Evolutionary conservation across 1,140 invertebrate species (phyloP), one percentile per base, ranked within the genome.

Genomic region (Diachasmimorpha longicaudata): DNA sequence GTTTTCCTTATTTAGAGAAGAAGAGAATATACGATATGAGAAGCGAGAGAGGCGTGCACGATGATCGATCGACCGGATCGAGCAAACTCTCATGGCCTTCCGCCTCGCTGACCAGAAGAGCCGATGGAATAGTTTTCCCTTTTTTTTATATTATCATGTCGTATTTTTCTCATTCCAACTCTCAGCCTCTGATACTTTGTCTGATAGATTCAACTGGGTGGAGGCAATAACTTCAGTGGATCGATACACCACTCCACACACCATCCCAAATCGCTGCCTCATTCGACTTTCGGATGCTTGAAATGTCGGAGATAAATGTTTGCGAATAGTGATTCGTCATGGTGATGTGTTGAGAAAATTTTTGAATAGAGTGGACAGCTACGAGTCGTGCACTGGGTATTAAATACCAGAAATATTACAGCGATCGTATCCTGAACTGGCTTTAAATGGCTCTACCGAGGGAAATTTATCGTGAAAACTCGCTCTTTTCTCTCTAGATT

Each of bases 11-110:
- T 72, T 72, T 72, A 72, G 70, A 48, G 42, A 46, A 44, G 42
- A 55, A 25, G 21, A 31, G 44, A 71, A 48, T 48, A 71, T 58
- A 21, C 52, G 52, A 63, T 46, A 72, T 72, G 70, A 72, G 52
- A n/a, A 72, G 46, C 19, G 16, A 25, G 21, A 25, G 21, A 11
- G 16, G 31, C 13, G 39, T 11, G 9, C 42, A 44, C 42, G 70
- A 72, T 72, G 70, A 72, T 72, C 70, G 70, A 72, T 72, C 70
- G 70, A 72, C 46, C 70, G 70, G 46, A 72, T 70, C 69, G 69
- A 48, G 21, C 14, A 48, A 25, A 69, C 23, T 48, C 48, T 55
- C 16, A 55, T 23, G 42, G 69, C 48, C 46, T 72, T 52, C 46
- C 31, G 70, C 70, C n/a, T 58, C 16, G 16, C 21, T 37, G 39